Conservation (phyloP, 2,113 vertebrate species). For the Stegostoma tigrinum region DNA sequence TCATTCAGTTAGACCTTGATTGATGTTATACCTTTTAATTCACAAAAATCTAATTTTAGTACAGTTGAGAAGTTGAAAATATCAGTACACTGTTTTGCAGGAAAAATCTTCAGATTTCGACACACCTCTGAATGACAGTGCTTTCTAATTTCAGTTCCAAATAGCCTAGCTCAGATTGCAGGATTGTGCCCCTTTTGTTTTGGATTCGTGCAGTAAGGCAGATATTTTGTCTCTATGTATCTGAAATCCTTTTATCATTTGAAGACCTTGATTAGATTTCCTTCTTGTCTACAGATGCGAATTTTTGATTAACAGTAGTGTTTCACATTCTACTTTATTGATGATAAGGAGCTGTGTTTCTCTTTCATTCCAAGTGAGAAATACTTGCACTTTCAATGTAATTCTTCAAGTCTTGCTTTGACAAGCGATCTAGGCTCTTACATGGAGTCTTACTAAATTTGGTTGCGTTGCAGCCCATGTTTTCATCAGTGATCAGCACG, state of each 20-base stretch:
- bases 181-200: neutral
- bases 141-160: neutral
- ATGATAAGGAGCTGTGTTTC: neutral
- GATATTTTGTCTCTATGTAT: neutral
- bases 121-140: neutral
- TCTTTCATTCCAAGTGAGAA: neutral
- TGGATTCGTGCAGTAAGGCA: neutral
- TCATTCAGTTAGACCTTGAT: neutral
- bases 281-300: neutral
- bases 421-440: neutral
- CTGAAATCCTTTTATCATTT: neutral
- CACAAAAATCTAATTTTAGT: neutral
- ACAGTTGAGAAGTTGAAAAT: neutral
- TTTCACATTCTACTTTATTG: neutral
- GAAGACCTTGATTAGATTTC: neutral
- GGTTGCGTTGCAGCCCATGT: neutral
- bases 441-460: constrained; percentile 13
- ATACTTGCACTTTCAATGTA: neutral
- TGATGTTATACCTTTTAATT: neutral
- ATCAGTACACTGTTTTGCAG: neutral
- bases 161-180: neutral
- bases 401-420: constrained; percentile 1
- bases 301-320: neutral
- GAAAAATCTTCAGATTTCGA: neutral
- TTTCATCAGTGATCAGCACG: neutral